A percentile compares a stretch with the other conserved stretches of the same genome.
These are phyloP conservation scores for Acanthosepion lycidas DNA, from an alignment of 2,888 invertebrate species.

Conservation along the genomic window DNA sequence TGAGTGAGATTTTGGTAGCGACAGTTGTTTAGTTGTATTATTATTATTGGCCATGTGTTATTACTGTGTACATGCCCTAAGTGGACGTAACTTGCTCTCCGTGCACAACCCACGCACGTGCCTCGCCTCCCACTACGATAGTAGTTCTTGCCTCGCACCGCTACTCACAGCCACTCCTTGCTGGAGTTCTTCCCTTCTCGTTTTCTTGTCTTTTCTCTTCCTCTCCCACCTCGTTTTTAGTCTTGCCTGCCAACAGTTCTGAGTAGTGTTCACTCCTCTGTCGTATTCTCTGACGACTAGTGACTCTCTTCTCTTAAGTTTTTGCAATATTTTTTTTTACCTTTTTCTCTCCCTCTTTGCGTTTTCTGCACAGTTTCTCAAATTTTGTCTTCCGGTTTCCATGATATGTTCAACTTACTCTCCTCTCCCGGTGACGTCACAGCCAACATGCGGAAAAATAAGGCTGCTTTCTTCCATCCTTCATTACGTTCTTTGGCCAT, in stretches of 20 bases:
- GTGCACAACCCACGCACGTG: background rate
- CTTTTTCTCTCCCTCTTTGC: too few species aligned
- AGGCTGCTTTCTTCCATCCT: background rate
- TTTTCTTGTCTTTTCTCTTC: background rate
- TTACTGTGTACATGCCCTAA: background rate
- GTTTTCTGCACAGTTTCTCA: too few species aligned
- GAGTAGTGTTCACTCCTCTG: too few species aligned
- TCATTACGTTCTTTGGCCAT: background rate
- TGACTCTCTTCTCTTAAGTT: too few species aligned
- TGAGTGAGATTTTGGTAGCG: background rate
- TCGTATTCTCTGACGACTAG: too few species aligned
- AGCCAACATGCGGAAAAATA: slow-evolving; percentile 33
- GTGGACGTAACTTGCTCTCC: background rate
- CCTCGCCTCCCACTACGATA: background rate
- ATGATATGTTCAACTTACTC: background rate
- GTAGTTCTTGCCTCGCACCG: background rate
- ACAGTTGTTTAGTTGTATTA: background rate
- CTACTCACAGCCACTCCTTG: background rate
- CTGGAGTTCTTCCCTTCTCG: background rate
- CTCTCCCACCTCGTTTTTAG: background rate
- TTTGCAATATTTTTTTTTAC: too few species aligned
- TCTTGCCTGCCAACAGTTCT: background rate
- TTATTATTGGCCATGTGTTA: background rate
- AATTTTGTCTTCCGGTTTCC: background rate
- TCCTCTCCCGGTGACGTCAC: background rate